Conservation (phyloP, 1,140 invertebrate species). For the Drosophila malerkotliana region DNA sequence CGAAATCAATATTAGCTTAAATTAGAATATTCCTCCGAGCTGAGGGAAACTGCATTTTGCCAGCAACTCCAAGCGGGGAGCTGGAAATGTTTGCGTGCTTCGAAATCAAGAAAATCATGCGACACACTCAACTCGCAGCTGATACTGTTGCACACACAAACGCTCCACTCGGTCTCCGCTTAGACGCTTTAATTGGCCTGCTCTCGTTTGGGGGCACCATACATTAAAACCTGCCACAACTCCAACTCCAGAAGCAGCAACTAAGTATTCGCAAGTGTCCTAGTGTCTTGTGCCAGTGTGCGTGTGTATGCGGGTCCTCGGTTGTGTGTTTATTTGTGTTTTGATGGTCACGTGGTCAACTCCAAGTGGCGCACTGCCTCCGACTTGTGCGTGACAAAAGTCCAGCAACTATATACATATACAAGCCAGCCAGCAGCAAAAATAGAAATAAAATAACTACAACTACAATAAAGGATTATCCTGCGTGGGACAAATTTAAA, state of each 20-base stretch:
- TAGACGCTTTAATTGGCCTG: slow-evolving; percentile 57
- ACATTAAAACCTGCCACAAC: slow-evolving; percentile 51
- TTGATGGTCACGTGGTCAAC: slow-evolving; percentile 70
- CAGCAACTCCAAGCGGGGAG: not conserved
- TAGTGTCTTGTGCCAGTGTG: slow-evolving; percentile 25
- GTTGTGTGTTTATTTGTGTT: slow-evolving; percentile 37
- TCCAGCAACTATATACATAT: slow-evolving; percentile 39
- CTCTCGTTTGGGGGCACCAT: slow-evolving; percentile 47
- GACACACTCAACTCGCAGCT: slow-evolving; percentile 16
- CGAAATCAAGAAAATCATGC: slow-evolving; percentile 13
- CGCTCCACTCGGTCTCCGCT: slow-evolving; percentile 16
- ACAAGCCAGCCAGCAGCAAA: slow-evolving; percentile 14
- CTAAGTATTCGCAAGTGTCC: slow-evolving; percentile 40
- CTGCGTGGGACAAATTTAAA: slow-evolving; percentile 50
- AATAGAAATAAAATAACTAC: slow-evolving; percentile 31
- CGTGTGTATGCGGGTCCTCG: not conserved
- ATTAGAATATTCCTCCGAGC: slow-evolving; percentile 29
- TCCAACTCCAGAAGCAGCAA: slow-evolving; percentile 28
- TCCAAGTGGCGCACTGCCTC: slow-evolving; percentile 54
- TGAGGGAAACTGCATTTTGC: slow-evolving; percentile 7
- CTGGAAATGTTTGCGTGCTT: slow-evolving; percentile 36
- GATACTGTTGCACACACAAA: slow-evolving; percentile 14
- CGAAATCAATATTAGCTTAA: slow-evolving; percentile 36
- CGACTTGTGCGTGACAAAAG: slow-evolving; percentile 74
- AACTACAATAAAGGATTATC: slow-evolving; percentile 61